These are phyloP conservation scores for Rattus norvegicus DNA, from an alignment of 2,113 vertebrate genomes.

Conservation along the genomic window GRCr8 NC_086022.1:61972501-61973000, in stretches of 20 bases:
- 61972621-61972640: constrained; percentile 12
- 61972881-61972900: not conserved
- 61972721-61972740: not conserved
- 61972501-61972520: constrained; percentile 66
- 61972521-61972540: constrained; percentile 80
- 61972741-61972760: not conserved
- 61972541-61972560: constrained; percentile 81
- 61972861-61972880: accelerated
- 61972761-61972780: not conserved
- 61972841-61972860: not conserved
- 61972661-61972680: constrained; percentile 1
- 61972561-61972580: constrained; percentile 79
- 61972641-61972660: not conserved
- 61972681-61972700: not conserved
- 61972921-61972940: not conserved
- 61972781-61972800: not conserved
- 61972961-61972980: not conserved
- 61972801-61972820: not conserved
- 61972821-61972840: not conserved
- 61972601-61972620: constrained; percentile 58
- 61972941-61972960: not conserved
- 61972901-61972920: not conserved
- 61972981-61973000: not conserved
- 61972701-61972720: not conserved
- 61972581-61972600: constrained; percentile 80